Evolutionary conservation across 2,888 invertebrate species (phyloP).

Genomic region (Stratiomys singularior): DNA sequence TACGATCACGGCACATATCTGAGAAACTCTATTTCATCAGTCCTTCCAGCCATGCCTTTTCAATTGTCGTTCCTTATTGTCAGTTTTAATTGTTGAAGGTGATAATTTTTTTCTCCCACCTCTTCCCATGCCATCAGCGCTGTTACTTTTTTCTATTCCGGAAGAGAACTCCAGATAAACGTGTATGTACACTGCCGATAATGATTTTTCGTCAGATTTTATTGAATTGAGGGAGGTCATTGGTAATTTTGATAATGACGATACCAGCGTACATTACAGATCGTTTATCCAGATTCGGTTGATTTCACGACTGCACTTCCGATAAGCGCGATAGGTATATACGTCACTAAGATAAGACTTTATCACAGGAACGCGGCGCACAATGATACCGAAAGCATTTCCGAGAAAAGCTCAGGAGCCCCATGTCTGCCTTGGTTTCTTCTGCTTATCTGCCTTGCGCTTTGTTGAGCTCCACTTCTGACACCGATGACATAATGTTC

Average conservation of each 20-base stretch:
- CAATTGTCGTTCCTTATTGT: slow-evolving; percentile 21
- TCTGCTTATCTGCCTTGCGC: no score
- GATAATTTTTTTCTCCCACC: neutral
- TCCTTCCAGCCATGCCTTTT: neutral
- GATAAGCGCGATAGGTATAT: no score
- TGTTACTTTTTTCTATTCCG: slow-evolving; percentile 19
- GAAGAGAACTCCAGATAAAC: slow-evolving; percentile 14
- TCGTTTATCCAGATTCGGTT: slow-evolving; percentile 10
- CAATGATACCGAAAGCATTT: no score
- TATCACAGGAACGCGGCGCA: no score
- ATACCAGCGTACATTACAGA: neutral
- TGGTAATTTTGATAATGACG: neutral
- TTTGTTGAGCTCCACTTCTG: no score
- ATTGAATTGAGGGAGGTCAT: neutral
- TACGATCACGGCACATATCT: slow-evolving; percentile 34
- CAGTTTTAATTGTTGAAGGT: slow-evolving; percentile 25
- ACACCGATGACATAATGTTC: no score
- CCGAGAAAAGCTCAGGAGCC: no score
- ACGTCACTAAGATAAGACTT: no score
- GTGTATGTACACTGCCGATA: neutral
- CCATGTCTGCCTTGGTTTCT: no score
- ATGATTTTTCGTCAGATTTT: neutral
- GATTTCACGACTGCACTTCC: neutral
- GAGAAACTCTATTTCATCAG: slow-evolving; percentile 11
- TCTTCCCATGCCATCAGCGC: neutral